phyloP scores from a whole-genome alignment of 2,797 vertebrate species.

The Enteromius thamalakanensis region DNA sequence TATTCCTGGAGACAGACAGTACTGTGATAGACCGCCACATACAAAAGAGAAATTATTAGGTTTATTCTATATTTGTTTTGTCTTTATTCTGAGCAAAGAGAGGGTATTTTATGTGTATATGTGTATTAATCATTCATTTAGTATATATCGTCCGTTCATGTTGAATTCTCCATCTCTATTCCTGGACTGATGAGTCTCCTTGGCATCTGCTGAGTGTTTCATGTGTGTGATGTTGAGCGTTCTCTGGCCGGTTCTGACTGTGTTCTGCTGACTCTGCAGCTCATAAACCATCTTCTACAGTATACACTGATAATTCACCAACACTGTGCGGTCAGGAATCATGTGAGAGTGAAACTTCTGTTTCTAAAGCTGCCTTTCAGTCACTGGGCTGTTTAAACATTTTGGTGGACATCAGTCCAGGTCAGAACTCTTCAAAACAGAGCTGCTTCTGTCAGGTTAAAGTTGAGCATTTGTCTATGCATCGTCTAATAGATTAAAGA shows the following conservation, averaged over 20 bases:
- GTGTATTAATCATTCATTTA: background rate
- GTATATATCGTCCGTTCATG: background rate
- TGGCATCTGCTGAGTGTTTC: background rate
- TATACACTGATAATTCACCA: background rate
- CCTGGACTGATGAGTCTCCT: background rate
- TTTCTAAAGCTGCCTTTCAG: background rate
- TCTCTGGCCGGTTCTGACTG: background rate
- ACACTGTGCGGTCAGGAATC: background rate
- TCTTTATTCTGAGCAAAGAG: too few relatives aligned
- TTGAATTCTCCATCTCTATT: background rate
- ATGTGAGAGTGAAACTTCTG: background rate
- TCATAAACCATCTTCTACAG: background rate
- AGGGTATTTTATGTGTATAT: too few relatives aligned
- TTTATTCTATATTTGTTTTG: too few relatives aligned
- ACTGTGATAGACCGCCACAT: too few relatives aligned
- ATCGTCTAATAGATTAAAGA: background rate
- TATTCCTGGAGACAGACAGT: too few relatives aligned
- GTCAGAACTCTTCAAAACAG: background rate
- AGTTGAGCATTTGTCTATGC: background rate
- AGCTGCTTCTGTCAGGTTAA: background rate
- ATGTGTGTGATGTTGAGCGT: background rate
- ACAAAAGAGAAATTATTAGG: too few relatives aligned
- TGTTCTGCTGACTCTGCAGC: background rate
- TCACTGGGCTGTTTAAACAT: background rate
- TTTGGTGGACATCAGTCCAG: background rate